Percentiles rank a stretch among this genome's conserved stretches.
Evolutionary conservation across 2,888 invertebrate species (phyloP).

Genomic region (Neria commutata): DNA sequence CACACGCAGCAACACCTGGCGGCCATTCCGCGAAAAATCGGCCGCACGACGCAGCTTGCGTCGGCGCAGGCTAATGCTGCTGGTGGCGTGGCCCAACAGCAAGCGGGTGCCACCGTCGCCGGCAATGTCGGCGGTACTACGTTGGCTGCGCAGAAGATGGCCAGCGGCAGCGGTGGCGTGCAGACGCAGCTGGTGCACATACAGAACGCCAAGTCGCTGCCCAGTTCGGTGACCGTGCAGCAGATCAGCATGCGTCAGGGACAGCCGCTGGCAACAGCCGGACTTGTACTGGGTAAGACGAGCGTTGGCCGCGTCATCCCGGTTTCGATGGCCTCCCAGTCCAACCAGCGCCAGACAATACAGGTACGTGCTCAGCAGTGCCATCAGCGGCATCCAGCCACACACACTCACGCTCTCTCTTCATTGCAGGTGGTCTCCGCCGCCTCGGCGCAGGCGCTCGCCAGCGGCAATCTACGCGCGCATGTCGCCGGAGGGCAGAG

Average conservation of each 20-base stretch:
- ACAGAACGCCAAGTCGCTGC: slow-evolving; percentile 66
- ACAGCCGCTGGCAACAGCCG: slow-evolving; percentile 59
- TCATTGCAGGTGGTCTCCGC: slow-evolving; percentile 66
- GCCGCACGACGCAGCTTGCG: slow-evolving; percentile 68
- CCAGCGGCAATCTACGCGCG: slow-evolving; percentile 64
- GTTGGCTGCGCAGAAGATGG: slow-evolving; percentile 35
- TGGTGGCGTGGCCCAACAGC: slow-evolving; percentile 38
- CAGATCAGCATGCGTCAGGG: slow-evolving; percentile 74
- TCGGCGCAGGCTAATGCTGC: slow-evolving; percentile 43
- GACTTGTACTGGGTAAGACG: slow-evolving; percentile 68
- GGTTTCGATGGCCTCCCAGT: slow-evolving; percentile 67
- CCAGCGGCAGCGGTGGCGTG: slow-evolving; percentile 59
- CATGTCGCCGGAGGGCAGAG: slow-evolving; percentile 61
- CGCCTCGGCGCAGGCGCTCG: slow-evolving; percentile 63
- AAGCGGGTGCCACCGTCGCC: slow-evolving; percentile 36
- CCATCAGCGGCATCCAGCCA: background rate
- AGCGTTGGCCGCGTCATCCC: slow-evolving; percentile 71
- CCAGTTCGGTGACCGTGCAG: slow-evolving; percentile 73
- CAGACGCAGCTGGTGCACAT: slow-evolving; percentile 74
- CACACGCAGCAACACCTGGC: slow-evolving; percentile 67
- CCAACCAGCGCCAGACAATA: slow-evolving; percentile 66
- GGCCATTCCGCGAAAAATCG: slow-evolving; percentile 66
- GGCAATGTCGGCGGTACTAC: slow-evolving; percentile 48
- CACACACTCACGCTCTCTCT: background rate
- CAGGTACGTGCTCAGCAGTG: slow-evolving; percentile 51